A percentile compares a stretch with the other conserved stretches of the same genome.
These are phyloP conservation scores for Blomia tropicalis DNA, from an alignment of 2,888 invertebrate species.

Conservation along the genomic window DNA sequence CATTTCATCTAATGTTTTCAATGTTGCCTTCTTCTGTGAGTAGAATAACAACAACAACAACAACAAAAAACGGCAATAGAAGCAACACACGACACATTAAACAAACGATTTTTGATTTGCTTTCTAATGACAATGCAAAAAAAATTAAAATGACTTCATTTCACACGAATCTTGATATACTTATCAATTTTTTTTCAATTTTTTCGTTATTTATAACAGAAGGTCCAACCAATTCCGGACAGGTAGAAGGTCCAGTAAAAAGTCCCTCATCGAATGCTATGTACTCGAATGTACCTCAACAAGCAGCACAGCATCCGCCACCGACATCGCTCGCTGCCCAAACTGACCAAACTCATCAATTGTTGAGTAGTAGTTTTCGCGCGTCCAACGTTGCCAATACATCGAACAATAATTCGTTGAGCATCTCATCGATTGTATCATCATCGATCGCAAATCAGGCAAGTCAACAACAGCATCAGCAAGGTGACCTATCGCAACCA, in stretches of 20 bases:
- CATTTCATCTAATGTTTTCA: too few species aligned
- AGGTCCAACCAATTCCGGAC: not conserved
- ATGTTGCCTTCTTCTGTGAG: too few species aligned
- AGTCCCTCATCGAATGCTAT: constrained; percentile 9
- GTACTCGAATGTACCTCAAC: constrained; percentile 14
- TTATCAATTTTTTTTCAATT: not conserved
- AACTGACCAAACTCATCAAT: not conserved
- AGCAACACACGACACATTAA: too few species aligned
- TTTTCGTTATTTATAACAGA: not conserved
- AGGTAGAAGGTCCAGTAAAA: constrained; percentile 5
- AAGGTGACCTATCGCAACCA: not conserved
- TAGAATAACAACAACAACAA: not conserved
- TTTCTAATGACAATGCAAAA: too few species aligned
- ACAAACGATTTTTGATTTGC: too few species aligned
- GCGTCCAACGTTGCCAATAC: not conserved
- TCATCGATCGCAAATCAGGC: not conserved
- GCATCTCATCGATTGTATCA: constrained; percentile 1
- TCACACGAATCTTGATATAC: too few species aligned
- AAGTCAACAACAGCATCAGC: too few species aligned
- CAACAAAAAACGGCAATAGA: too few species aligned
- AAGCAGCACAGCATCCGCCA: not conserved
- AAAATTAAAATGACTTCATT: too few species aligned
- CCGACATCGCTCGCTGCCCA: not conserved
- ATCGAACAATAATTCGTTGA: constrained; percentile 2
- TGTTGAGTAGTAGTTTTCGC: not conserved